Base-by-base conservation (phyloP, 2,888 invertebrate genomes). In the Oconnorella tubifera region DNA sequence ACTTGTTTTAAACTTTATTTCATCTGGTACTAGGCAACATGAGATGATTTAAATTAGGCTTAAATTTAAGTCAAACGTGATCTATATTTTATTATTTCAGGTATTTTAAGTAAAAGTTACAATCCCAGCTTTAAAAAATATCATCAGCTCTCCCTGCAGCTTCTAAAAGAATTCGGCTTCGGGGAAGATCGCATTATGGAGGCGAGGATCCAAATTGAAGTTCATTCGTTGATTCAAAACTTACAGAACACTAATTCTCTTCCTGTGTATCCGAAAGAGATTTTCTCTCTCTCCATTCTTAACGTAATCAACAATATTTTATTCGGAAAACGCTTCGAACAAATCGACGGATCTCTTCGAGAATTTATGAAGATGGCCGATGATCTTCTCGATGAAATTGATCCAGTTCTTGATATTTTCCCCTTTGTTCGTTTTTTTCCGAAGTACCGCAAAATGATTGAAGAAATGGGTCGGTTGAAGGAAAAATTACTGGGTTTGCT, bases 91-190 rank as follows among this genome's bases (percentile, higher is more conserved):
- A n/a, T n/a, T n/a, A n/a, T n/a, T n/a, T n/a, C n/a, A n/a, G n/a
- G n/a, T n/a, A n/a, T n/a, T n/a, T n/a, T n/a, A n/a, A n/a, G n/a
- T n/a, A n/a, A n/a, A n/a, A n/a, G n/a, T n/a, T n/a, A n/a, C n/a
- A n/a, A n/a, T n/a, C n/a, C n/a, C n/a, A n/a, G n/a, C n/a, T n/a
- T n/a, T n/a, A n/a, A n/a, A n/a, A n/a, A n/a, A n/a, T n/a, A n/a
- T n/a, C n/a, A n/a, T n/a, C n/a, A n/a, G n/a, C n/a, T n/a, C n/a
- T n/a, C n/a, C n/a, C 56, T 62, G 1, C 25, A 10, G 23, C 29
- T 56, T 14, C 51, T 62, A 28, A 62, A 56, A 32, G 14, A 55
- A 23, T 40, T 62, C 19, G 62, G 62, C 23, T 62, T 62, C 23
- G 62, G 62, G 10, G 19, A 40, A 33, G 23, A 55, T 19, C 14